These are phyloP conservation scores for Ploceus nigricollis DNA, from an alignment of 2,113 vertebrate species.

Conservation along the genomic window DNA sequence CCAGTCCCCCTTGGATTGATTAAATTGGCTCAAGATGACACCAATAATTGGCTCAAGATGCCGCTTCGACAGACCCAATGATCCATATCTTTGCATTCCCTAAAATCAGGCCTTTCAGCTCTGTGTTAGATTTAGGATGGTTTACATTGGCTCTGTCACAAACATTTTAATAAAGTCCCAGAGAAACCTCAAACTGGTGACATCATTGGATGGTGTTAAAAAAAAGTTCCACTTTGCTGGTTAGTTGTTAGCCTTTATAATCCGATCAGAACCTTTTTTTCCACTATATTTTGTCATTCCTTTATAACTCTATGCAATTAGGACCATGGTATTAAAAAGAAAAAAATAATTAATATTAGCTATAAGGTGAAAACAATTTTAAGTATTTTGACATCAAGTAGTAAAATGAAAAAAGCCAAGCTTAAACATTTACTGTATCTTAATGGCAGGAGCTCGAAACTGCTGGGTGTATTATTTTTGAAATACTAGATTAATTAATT, in stretches of 20 bases:
- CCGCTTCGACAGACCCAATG: constrained; percentile 87
- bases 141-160: constrained; percentile 98
- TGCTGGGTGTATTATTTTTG: not conserved
- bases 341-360: constrained; percentile 36
- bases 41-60: constrained; percentile 99
- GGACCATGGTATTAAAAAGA: constrained; percentile 45
- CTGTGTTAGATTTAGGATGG: constrained; percentile 94
- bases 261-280: constrained; percentile 55
- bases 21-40: constrained; percentile 99
- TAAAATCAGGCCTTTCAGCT: constrained; percentile 90
- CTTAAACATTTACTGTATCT: constrained; percentile 1
- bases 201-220: constrained; percentile 89
- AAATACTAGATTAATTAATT: constrained; percentile 13
- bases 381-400: constrained; percentile 77
- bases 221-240: constrained; percentile 75
- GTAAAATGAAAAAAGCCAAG: constrained; percentile 22
- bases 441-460: not conserved
- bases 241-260: constrained; percentile 71
- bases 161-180: constrained; percentile 94
- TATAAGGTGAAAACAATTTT: constrained; percentile 58
- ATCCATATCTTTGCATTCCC: constrained; percentile 97
- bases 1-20: constrained; percentile 91
- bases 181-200: constrained; percentile 90
- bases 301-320: constrained; percentile 67
- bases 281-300: constrained; percentile 66